Evolutionary conservation across 2,113 vertebrate genomes (phyloP).

Genomic region (Prinia subflava): DNA sequence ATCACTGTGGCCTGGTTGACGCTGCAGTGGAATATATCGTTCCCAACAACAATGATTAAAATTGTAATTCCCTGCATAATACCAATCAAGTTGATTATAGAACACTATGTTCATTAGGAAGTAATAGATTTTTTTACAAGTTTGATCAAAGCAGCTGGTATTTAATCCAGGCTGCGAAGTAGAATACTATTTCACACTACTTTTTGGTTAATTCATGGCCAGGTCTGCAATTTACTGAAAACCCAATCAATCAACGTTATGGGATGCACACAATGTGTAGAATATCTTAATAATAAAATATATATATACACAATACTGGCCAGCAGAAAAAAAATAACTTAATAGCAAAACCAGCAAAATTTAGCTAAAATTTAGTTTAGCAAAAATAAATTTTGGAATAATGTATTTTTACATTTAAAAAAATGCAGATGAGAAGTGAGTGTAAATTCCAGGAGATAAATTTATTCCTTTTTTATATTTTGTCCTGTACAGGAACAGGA

Average conservation of each 20-base stretch:
- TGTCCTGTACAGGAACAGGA: not conserved
- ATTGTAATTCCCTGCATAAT: constrained; percentile 28
- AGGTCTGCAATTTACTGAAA: not conserved
- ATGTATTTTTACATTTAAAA: not conserved
- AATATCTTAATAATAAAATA: not conserved
- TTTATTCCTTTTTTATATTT: not conserved
- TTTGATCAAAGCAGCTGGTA: constrained; percentile 38
- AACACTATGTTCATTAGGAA: constrained; percentile 42
- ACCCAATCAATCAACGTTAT: not conserved
- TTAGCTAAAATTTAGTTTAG: too few relatives aligned
- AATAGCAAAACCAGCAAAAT: too few relatives aligned
- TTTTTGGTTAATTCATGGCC: not conserved
- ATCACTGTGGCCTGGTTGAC: constrained; percentile 11
- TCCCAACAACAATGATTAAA: constrained; percentile 5
- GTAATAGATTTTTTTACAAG: constrained; percentile 1
- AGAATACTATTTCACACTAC: not conserved
- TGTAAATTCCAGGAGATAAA: not conserved
- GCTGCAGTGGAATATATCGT: not conserved
- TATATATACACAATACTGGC: not conserved
- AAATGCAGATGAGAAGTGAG: not conserved
- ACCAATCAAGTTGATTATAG: constrained; percentile 45
- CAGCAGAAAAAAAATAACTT: not conserved
- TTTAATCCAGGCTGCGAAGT: constrained; percentile 32
- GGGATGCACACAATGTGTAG: not conserved
- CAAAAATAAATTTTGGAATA: not conserved